Percentiles rank a stretch among this genome's conserved stretches.
These are phyloP conservation scores for Osmerus mordax DNA, from an alignment of 2,113 vertebrate genomes.

Conservation along the genomic window DNA sequence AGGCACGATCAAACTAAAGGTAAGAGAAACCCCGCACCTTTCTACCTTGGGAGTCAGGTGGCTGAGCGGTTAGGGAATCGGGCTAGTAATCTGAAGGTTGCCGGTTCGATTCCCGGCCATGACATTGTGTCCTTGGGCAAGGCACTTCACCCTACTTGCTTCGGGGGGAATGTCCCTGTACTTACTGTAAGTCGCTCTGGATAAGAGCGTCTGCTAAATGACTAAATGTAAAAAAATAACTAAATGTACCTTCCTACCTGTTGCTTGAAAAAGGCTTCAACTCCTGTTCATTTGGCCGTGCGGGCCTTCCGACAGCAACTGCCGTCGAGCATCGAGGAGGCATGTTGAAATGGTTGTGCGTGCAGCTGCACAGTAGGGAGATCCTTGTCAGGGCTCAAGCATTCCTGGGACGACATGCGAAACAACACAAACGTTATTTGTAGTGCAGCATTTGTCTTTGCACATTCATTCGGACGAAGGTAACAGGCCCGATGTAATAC, in stretches of 20 bases:
- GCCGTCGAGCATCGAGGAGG: conserved; percentile 26
- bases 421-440: conserved; percentile 65
- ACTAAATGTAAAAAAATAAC: no score
- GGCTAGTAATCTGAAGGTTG: no score
- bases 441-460: conserved; percentile 64
- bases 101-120: no score
- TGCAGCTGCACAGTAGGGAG: conserved; percentile 63
- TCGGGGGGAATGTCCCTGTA: no score
- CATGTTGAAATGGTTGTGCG: conserved; percentile 23
- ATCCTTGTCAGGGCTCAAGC: conserved; percentile 45
- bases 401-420: conserved; percentile 61
- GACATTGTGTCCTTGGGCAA: no score
- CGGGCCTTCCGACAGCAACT: background rate
- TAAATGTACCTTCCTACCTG: no score
- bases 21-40: conserved; percentile 58
- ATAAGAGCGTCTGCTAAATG: no score
- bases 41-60: no score
- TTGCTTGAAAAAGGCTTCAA: background rate
- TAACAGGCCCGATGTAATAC: conserved; percentile 66
- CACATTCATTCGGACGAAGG: conserved; percentile 68
- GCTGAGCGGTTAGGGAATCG: no score
- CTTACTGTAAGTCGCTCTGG: no score
- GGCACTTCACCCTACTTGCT: no score
- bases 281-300: background rate
- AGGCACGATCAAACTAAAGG: conserved; percentile 88